Evolutionary conservation across 92 coral and sea anemone species (phyloP).

Genomic region (Metridium senile): DNA sequence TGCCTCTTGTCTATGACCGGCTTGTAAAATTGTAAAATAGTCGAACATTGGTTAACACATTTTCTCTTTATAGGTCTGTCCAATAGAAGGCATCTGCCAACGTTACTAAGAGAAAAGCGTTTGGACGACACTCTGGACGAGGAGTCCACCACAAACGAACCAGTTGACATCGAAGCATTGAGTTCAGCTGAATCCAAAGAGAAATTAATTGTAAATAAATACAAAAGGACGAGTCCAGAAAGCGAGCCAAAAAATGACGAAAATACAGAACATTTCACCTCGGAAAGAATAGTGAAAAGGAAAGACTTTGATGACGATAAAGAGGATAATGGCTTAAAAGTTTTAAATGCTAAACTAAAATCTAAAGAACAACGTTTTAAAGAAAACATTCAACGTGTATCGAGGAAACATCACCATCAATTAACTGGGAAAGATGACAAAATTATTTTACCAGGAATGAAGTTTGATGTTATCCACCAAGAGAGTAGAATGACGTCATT

Average conservation of each 20-base stretch:
- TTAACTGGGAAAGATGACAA: slow-evolving; percentile 1
- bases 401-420: neutral
- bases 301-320: neutral
- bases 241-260: neutral
- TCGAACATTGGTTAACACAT: no score
- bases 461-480: slow-evolving; percentile 2
- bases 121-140: slow-evolving; percentile 28
- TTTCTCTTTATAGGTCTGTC: slow-evolving; percentile 35
- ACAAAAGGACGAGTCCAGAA: neutral
- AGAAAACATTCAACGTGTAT: neutral
- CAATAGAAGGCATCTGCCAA: slow-evolving; percentile 15
- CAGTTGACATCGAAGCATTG: neutral
- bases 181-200: neutral
- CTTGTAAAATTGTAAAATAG: no score
- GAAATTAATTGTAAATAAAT: neutral
- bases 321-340: neutral
- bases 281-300: neutral
- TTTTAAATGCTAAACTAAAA: neutral
- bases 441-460: slow-evolving; percentile 16
- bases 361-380: neutral
- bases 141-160: slow-evolving; percentile 10
- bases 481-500: neutral
- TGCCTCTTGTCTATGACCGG: no score
- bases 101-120: slow-evolving; percentile 31
- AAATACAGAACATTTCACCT: neutral